Base-by-base conservation (phyloP, 2,888 invertebrate species). In the Agrochola litura region DNA sequence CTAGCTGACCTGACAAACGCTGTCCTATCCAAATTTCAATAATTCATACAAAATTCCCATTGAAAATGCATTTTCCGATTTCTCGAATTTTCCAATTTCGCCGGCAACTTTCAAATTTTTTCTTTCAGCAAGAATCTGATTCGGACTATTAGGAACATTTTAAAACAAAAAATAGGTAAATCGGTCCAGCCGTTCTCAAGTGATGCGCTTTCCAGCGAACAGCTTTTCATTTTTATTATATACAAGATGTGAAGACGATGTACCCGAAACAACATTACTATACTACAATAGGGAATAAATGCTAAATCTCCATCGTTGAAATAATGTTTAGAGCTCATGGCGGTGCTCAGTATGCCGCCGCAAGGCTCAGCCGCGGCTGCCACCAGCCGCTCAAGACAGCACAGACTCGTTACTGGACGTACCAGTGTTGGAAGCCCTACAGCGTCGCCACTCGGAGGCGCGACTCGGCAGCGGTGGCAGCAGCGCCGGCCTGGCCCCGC, bases 341-440 rank as follows among this genome's bases (percentile, higher is more conserved):
- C 97, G 98, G 78, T 99, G 99, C 95, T 99, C 98, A 86, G 98
- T 99, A 30, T 99, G 99, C 93, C 97, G 99, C 52, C 97, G 98
- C 85, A 98, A 98, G 95, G 97, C 98, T 85, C 98, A 98, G 75
- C 98, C 98, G 22, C 97, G 98, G 49, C 97, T 98, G 52, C 98
- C 98, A 70, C 97, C 98, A 52, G 97, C 98, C 6, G 97, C 97
- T 2, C 98, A 98, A 92, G 98, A 98, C 92, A 98, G 98, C 82
- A 98, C 98, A n/a, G 98, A 98, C 93, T 98, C 98, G 6, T 94
- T 98, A 77, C 96, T 98, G 81, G 98, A 98, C 81, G 98, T 98
- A 79, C 98, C 98, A 1, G 97, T 98, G 73, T 96, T 98, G 89
- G 98, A 98, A 88, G 97, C 98, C 2, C 95, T 98, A 81, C 98